phyloP scores from a whole-genome alignment of 1,140 invertebrate species.

The Drosophila paulistorum region DNA sequence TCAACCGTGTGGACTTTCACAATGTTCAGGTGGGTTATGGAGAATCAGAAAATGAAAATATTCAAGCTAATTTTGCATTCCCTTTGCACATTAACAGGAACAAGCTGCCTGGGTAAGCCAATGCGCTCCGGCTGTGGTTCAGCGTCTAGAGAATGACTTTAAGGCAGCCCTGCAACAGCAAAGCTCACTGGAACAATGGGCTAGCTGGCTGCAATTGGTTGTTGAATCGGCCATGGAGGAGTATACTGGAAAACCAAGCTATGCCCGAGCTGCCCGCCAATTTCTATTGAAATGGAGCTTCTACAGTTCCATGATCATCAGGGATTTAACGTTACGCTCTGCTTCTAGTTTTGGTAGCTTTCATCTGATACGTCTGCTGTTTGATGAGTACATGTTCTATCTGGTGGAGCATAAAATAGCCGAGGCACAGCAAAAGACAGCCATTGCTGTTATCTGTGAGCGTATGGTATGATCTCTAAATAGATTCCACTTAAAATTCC shows the following conservation, averaged over 20 bases:
- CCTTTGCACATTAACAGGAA: constrained; percentile 80
- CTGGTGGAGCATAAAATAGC: constrained; percentile 98
- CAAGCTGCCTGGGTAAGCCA: constrained; percentile 99
- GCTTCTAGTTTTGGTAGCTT: constrained; percentile 99
- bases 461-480: constrained; percentile 56
- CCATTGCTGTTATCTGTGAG: constrained; percentile 94
- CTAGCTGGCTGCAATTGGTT: constrained; percentile 96
- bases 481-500: neutral
- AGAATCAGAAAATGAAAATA: neutral
- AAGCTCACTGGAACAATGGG: constrained; percentile 98
- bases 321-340: constrained; percentile 96
- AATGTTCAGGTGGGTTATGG: constrained; percentile 91
- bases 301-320: constrained; percentile 98
- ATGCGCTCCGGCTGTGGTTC: constrained; percentile 94
- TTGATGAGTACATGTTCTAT: constrained; percentile 99
- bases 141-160: constrained; percentile 95
- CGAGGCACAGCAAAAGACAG: constrained; percentile 93
- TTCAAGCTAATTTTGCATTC: neutral
- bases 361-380: constrained; percentile 97
- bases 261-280: constrained; percentile 95
- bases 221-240: constrained; percentile 94
- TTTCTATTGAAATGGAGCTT: constrained; percentile 99
- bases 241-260: constrained; percentile 92
- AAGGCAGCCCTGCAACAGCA: constrained; percentile 96
- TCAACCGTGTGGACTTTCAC: constrained; percentile 98